Conservation (phyloP, 2,113 vertebrate genomes). For the Phrynosoma blainvillii region DNA sequence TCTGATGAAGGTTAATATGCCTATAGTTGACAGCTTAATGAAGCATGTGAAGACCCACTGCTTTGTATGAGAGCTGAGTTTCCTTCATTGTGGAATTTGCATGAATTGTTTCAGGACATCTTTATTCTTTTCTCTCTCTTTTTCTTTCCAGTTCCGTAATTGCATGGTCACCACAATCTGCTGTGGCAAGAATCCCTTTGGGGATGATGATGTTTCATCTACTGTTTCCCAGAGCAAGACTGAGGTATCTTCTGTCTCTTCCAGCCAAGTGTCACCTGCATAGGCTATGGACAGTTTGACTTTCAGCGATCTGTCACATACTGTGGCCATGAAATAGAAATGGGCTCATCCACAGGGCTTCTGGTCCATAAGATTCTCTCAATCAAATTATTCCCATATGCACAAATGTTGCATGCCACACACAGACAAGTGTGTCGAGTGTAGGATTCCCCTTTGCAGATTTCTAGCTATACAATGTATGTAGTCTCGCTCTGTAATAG, state of each 20-base stretch:
- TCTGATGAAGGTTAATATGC: background rate
- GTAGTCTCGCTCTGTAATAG: conserved; percentile 4
- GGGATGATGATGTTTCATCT: conserved; percentile 79
- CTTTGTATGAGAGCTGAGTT: accelerated
- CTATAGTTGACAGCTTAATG: background rate
- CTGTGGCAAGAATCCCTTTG: conserved; percentile 80
- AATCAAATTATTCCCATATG: background rate
- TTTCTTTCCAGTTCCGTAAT: conserved; percentile 80
- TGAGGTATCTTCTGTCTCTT: conserved; percentile 81
- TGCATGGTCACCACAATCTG: conserved; percentile 85
- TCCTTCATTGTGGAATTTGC: accelerated
- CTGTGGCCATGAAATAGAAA: conserved; percentile 33
- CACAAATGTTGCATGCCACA: background rate
- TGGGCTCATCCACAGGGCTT: background rate
- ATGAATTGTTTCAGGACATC: background rate
- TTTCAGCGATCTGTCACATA: conserved; percentile 18
- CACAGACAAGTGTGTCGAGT: background rate
- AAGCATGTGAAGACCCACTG: accelerated
- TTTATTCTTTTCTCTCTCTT: background rate
- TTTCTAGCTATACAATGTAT: background rate
- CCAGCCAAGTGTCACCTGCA: conserved; percentile 75
- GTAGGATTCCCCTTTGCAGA: background rate
- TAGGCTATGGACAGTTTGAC: conserved; percentile 67
- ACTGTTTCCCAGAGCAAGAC: conserved; percentile 81
- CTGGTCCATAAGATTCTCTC: background rate